Conservation (phyloP, 2,797 vertebrate genomes). For the Numenius phaeopus region DNA sequence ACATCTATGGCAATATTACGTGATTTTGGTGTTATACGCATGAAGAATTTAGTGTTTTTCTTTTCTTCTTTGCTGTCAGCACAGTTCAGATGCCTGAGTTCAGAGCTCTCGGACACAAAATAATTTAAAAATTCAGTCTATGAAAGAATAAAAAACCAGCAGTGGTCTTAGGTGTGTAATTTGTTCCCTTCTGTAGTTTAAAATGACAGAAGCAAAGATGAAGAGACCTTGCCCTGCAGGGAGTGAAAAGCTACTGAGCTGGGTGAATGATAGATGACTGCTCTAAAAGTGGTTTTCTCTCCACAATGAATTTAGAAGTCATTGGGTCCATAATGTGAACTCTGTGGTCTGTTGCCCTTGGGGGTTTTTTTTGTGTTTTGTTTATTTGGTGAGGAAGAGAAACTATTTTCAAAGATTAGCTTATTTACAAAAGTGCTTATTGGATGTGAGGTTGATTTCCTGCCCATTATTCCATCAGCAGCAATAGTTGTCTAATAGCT, state of each 20-base stretch:
- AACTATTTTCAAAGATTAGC: background rate
- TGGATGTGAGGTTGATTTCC: background rate
- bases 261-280: constrained; percentile 34
- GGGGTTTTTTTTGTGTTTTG: background rate
- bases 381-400: background rate
- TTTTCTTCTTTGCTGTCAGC: background rate
- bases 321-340: background rate
- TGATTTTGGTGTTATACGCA: background rate
- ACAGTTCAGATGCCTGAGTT: background rate
- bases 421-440: background rate
- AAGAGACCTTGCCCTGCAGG: constrained; percentile 32
- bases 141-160: background rate
- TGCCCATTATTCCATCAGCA: background rate
- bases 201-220: constrained; percentile 24
- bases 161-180: background rate
- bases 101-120: background rate
- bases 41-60: background rate
- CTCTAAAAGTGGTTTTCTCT: constrained; percentile 28
- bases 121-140: background rate
- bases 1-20: background rate
- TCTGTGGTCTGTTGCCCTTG: background rate
- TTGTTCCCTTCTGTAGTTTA: constrained; percentile 18
- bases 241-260: constrained; percentile 20
- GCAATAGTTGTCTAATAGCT: background rate
- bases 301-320: constrained; percentile 16